Evolutionary conservation across 2,888 invertebrate genomes (phyloP).

Genomic region (Phasia obesa): DNA sequence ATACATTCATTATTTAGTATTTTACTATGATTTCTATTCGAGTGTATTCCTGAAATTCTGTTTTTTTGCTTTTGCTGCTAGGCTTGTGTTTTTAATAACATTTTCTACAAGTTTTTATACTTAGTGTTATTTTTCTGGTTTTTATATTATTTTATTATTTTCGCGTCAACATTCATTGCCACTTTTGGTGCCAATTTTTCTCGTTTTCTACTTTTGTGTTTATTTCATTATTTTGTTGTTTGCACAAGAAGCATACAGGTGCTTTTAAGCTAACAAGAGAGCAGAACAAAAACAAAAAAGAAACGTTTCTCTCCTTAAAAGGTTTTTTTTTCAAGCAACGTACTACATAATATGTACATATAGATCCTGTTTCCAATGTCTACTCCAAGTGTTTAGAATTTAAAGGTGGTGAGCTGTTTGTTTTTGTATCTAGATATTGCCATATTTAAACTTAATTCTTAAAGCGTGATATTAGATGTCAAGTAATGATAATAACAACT

Average conservation of each 20-base stretch:
- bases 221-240: constrained; percentile 52
- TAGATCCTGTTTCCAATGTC: constrained; percentile 39
- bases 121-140: background rate
- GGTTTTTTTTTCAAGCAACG: constrained; percentile 36
- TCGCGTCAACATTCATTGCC: constrained; percentile 56
- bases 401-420: constrained; percentile 32
- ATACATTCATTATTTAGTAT: background rate
- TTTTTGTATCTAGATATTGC: constrained; percentile 65
- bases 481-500: constrained; percentile 70
- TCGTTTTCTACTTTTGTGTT: constrained; percentile 30
- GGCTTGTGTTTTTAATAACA: constrained; percentile 7
- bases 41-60: constrained; percentile 10
- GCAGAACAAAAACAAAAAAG: constrained; percentile 13
- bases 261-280: constrained; percentile 56
- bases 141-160: constrained; percentile 32
- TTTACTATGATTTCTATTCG: background rate
- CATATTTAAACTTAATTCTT: constrained; percentile 73
- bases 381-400: background rate
- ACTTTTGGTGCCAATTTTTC: constrained; percentile 60
- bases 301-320: constrained; percentile 48
- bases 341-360: constrained; percentile 14
- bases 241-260: constrained; percentile 56
- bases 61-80: background rate
- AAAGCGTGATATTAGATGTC: constrained; percentile 73
- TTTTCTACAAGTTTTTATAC: constrained; percentile 11